Conservation (phyloP, 1,140 invertebrate genomes). For the Amyelois transitella region DNA sequence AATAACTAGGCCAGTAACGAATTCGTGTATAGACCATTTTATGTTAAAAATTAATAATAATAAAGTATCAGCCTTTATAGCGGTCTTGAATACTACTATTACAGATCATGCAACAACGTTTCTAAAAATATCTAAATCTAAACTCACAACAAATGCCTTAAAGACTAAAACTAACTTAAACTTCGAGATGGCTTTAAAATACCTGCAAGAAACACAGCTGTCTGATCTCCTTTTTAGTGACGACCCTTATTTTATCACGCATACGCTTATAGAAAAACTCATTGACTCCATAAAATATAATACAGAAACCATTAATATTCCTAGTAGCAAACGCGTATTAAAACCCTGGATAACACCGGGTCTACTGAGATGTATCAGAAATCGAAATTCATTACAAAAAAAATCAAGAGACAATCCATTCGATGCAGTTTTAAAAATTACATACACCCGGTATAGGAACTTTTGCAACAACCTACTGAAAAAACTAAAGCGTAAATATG, state of each 20-base stretch:
- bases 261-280: conserved; percentile 1
- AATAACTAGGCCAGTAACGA: too few species aligned
- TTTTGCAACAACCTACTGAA: conserved; percentile 16
- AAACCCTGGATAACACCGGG: conserved; percentile 17
- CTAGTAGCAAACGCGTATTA: conserved; percentile 5
- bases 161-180: too few species aligned
- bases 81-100: too few species aligned
- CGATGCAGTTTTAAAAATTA: conserved; percentile 19
- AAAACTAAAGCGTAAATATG: too few species aligned
- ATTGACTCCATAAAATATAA: background rate
- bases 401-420: background rate
- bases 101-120: too few species aligned
- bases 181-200: conserved; percentile 6
- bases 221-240: background rate
- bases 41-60: too few species aligned
- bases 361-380: conserved; percentile 9
- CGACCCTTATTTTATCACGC: background rate
- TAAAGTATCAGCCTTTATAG: too few species aligned
- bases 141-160: too few species aligned
- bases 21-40: too few species aligned
- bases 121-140: too few species aligned
- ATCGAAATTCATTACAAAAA: too few species aligned
- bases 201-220: conserved; percentile 2
- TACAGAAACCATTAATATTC: background rate
- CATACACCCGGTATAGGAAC: conserved; percentile 17